Conservation (phyloP, 2,797 vertebrate genomes). For the Lindbergichthys nudifrons region DNA sequence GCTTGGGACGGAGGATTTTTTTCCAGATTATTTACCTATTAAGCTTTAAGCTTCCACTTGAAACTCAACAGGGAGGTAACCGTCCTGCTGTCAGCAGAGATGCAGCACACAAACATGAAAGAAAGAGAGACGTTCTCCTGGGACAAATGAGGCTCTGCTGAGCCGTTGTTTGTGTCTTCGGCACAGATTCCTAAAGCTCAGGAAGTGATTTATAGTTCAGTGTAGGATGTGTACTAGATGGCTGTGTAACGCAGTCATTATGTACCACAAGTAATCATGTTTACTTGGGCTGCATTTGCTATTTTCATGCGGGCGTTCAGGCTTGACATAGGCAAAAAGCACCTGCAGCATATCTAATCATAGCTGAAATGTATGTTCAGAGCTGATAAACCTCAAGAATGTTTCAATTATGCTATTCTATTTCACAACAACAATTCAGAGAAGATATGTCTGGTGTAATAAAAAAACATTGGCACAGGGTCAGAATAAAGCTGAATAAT, state of each 20-base stretch:
- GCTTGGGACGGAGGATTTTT: constrained; percentile 11
- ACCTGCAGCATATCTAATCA: constrained; percentile 39
- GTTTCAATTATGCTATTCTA: constrained; percentile 16
- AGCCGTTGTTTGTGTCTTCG: neutral
- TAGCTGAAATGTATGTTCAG: constrained; percentile 25
- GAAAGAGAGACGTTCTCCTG: neutral
- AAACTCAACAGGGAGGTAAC: constrained; percentile 34
- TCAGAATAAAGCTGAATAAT: constrained; percentile 25
- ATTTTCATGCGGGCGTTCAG: constrained; percentile 24
- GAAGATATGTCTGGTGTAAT: neutral
- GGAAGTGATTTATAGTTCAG: constrained; percentile 29
- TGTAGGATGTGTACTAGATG: constrained; percentile 20
- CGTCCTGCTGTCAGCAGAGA: constrained; percentile 19
- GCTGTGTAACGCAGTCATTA: constrained; percentile 40
- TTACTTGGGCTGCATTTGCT: constrained; percentile 32
- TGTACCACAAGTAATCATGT: constrained; percentile 23
- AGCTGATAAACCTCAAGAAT: constrained; percentile 24
- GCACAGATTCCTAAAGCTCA: constrained; percentile 2
- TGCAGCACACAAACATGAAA: constrained; percentile 3
- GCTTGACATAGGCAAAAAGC: constrained; percentile 20
- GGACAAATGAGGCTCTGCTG: constrained; percentile 7
- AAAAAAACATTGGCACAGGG: constrained; percentile 19
- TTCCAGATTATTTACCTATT: constrained; percentile 37
- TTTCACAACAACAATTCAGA: neutral
- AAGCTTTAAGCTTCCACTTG: constrained; percentile 23